Evolutionary conservation across 2,797 vertebrate genomes (phyloP), one percentile per base, ranked within the genome.

Genomic region (Gambusia yucatana): DNA sequence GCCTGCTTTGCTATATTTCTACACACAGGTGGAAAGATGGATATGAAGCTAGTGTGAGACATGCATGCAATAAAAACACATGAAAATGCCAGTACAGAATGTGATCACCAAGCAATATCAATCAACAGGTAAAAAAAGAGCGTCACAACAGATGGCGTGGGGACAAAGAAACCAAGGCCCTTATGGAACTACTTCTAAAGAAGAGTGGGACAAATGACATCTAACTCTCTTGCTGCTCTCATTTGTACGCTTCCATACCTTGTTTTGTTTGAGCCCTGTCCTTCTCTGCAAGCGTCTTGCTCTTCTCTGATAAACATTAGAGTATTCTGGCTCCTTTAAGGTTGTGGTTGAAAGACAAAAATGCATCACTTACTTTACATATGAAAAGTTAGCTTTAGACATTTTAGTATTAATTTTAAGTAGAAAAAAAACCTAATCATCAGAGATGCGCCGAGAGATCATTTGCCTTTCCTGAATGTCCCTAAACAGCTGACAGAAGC

Each of bases 1-100:
- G 97, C 95, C 98, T 99, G 98, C 98, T 99, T 99, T 98, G 97
- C 97, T 98, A 99, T 97, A 96, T 98, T 99, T 99, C 98, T 99
- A 99, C 96, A 95, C 96, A 99, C 96, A 98, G 96, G 96, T 97
- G 98, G 97, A 98, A 95, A 96, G 93, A 95, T 96, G 95, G 91
- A 94, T 84, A 94, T 97, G 98, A 97, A 96, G 97, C 96, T 91
- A 91, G 89, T 91, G 96, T 97, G 97, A 98, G 97, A 98, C 96
- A 96, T 96, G 96, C 97, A 95, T 96, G 96, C 95, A 96, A 86
- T 78, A 89, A 88, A 52, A 46, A 88, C 89, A 94, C 89, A 94
- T 88, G 92, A 84, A 79, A 85, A 93, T 84, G 91, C 91, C 84
- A 84, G 89, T 81, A 93, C 88, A 87, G 50, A 82, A 88, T 82